Evolutionary conservation across 2,797 vertebrate species (phyloP).

Genomic region (Gallirallus australis): DNA sequence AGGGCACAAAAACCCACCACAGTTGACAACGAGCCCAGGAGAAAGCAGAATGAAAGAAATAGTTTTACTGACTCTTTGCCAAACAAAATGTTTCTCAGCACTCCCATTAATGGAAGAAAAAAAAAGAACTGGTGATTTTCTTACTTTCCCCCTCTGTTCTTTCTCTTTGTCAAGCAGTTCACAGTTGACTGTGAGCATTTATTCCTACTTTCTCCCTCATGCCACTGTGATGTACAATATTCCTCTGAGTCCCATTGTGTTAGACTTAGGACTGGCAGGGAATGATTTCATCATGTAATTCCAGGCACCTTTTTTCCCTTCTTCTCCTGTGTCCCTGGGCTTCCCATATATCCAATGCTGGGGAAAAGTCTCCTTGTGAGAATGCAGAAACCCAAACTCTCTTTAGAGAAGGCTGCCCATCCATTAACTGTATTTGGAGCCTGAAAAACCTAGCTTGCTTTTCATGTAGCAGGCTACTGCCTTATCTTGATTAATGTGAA

Average conservation of each 20-base stretch:
- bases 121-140: background rate
- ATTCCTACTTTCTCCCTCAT: background rate
- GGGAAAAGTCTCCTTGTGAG: background rate
- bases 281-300: background rate
- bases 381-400: background rate
- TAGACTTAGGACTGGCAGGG: background rate
- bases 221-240: background rate
- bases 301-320: background rate
- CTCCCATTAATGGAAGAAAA: background rate
- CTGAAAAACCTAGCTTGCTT: background rate
- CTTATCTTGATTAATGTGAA: background rate
- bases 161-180: background rate
- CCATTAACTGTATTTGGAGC: background rate
- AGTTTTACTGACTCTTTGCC: background rate
- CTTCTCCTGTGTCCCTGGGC: background rate
- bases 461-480: background rate
- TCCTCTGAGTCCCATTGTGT: background rate
- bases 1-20: background rate
- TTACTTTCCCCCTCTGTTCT: background rate
- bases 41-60: background rate
- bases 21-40: background rate
- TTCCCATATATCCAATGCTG: accelerated
- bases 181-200: background rate
- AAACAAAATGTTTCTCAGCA: background rate
- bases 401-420: background rate